phyloP scores from a whole-genome alignment of 2,113 vertebrate species.

The Zapornia atra region DNA sequence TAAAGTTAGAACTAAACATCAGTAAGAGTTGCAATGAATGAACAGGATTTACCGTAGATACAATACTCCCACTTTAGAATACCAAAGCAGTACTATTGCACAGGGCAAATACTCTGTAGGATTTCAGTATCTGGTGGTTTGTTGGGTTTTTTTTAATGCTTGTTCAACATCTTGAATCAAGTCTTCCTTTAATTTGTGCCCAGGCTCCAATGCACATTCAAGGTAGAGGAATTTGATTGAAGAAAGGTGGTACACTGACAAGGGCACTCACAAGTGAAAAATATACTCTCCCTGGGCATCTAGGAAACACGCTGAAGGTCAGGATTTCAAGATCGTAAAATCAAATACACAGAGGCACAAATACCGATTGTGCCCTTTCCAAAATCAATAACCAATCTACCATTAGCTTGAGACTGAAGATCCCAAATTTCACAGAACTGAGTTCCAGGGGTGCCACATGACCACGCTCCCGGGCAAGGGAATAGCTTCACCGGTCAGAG shows the following conservation, averaged over 20 bases:
- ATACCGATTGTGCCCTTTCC: rapidly evolving
- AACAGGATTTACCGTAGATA: background rate
- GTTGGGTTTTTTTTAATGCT: background rate
- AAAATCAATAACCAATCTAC: rapidly evolving
- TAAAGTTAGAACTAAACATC: background rate
- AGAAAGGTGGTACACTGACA: background rate
- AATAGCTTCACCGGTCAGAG: background rate
- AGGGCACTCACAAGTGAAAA: background rate
- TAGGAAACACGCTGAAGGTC: background rate
- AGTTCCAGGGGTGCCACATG: background rate
- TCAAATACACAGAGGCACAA: background rate
- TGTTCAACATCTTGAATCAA: background rate
- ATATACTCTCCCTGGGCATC: background rate
- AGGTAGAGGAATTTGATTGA: background rate
- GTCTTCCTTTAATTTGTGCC: background rate
- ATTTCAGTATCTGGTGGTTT: rapidly evolving
- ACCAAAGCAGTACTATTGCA: background rate
- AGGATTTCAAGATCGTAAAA: background rate
- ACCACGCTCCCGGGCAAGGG: background rate
- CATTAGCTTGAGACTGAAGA: background rate
- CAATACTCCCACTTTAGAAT: background rate
- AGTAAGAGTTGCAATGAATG: background rate
- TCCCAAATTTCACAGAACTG: background rate
- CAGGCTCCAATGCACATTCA: background rate
- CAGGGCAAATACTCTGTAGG: background rate